Evolutionary conservation across 2,797 vertebrate species (phyloP), one percentile per base, ranked within the genome.

Genomic region (Sebastes steindachneri): DNA sequence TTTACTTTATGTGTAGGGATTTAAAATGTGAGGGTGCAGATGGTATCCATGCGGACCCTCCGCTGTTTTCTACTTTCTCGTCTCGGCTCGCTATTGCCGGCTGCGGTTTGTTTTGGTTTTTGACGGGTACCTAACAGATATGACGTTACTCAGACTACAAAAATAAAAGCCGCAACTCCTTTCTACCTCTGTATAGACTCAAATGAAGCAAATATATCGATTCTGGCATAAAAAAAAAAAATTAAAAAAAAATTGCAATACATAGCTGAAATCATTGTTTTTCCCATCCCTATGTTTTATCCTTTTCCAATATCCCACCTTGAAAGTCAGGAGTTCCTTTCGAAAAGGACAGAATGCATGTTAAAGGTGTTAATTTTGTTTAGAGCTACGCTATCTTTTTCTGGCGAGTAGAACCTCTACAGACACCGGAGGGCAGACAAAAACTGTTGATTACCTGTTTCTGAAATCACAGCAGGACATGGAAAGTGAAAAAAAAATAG

Each of bases 221-320:
- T 45, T 45, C 41, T 19, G 48, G 19, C 7, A 51, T 51, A 3
- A 51, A 51, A n/a, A 51, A 51, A 48, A 33, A 11, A 2, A n/a
- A 0, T 12, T 17, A 7, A 19, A 45, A 45, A 7, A 19, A 45
- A 45, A 45, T 45, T 35, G 33, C 33, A 35, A 35, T 35, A 35
- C 33, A 35, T 12, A 35, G 33, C 33, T 35, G 4, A 35, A 35
- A 35, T 35, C 33, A 35, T 35, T 35, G 33, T 35, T 35, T 7
- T 17, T 19, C 15, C 15, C 15, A 45, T 19, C 7, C 41, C 0
- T 5, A 7, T 15, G 3, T 3, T 64, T 15, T 8, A 25, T 17
- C 21, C 11, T 14, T 79, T 82, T 75, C 35, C 55, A 73, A 55
- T n/a, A 57, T 69, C 58, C 17, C 62, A 71, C 77, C 65, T 74